Evolutionary conservation across 2,797 vertebrate species (phyloP).

Genomic region (Delichon dasypus): DNA sequence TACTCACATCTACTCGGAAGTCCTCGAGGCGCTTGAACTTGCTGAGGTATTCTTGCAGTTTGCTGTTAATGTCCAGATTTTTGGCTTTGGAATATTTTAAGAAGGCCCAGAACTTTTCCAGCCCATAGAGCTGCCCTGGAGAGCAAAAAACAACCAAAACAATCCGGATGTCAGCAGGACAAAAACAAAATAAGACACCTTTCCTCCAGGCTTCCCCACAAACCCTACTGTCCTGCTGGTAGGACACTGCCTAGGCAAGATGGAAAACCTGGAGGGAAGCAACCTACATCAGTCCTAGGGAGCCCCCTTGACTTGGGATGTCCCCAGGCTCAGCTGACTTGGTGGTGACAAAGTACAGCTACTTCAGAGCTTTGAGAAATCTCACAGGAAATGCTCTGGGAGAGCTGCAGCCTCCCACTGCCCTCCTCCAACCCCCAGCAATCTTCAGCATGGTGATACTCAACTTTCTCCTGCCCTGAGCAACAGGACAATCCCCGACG

Average conservation of each 20-base stretch:
- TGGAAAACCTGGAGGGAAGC: not conserved
- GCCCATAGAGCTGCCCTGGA: slow-evolving; percentile 94
- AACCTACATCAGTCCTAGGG: not conserved
- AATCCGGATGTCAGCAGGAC: not conserved
- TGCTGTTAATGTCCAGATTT: slow-evolving; percentile 91
- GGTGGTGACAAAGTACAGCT: not conserved
- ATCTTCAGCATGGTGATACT: not conserved
- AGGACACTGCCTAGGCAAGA: not conserved
- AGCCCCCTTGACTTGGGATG: not conserved
- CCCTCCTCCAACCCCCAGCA: not conserved
- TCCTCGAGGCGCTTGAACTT: slow-evolving; percentile 98
- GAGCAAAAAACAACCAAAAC: not conserved
- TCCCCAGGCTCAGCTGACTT: not conserved
- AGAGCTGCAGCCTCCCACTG: not conserved
- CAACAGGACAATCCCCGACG: accelerated
- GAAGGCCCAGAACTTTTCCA: slow-evolving; percentile 99
- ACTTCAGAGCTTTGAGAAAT: not conserved
- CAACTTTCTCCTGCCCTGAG: not conserved
- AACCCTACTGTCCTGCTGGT: not conserved
- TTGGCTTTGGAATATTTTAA: slow-evolving; percentile 99
- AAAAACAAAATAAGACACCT: not conserved
- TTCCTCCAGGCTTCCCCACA: not conserved
- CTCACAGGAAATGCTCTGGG: not conserved
- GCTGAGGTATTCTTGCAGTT: slow-evolving; percentile 91
- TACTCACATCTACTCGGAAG: slow-evolving; percentile 95